phyloP scores from a whole-genome alignment of 2,797 vertebrate species.

The Myotis vivesi region DNA sequence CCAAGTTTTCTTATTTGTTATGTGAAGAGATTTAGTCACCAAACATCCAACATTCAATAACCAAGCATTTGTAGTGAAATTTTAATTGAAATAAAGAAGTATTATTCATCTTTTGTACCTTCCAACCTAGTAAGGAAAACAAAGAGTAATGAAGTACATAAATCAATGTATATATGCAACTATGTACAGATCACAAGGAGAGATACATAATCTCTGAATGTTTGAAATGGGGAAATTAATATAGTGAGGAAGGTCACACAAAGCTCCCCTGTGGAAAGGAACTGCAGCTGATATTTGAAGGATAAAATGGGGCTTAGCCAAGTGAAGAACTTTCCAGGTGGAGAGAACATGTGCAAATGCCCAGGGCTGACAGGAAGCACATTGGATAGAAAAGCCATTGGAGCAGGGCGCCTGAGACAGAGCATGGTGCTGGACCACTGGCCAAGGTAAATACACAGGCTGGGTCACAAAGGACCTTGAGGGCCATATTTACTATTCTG shows the following conservation, averaged over 20 bases:
- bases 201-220: background rate
- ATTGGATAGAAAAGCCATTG: background rate
- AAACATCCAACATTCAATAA: background rate
- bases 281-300: background rate
- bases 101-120: background rate
- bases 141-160: background rate
- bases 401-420: background rate
- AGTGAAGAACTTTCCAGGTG: background rate
- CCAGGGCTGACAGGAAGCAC: background rate
- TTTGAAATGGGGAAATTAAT: background rate
- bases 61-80: background rate
- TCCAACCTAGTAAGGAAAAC: background rate
- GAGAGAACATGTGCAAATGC: background rate
- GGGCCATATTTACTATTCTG: background rate
- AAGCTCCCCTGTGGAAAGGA: background rate
- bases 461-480: background rate
- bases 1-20: background rate
- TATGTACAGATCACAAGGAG: background rate
- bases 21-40: background rate
- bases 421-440: background rate
- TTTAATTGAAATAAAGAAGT: conserved; percentile 11
- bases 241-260: background rate
- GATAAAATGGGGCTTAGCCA: background rate
- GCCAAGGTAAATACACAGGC: background rate
- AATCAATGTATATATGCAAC: background rate